Base-by-base conservation (phyloP, 2,797 vertebrate genomes). In the Sebastes steindachneri region DNA sequence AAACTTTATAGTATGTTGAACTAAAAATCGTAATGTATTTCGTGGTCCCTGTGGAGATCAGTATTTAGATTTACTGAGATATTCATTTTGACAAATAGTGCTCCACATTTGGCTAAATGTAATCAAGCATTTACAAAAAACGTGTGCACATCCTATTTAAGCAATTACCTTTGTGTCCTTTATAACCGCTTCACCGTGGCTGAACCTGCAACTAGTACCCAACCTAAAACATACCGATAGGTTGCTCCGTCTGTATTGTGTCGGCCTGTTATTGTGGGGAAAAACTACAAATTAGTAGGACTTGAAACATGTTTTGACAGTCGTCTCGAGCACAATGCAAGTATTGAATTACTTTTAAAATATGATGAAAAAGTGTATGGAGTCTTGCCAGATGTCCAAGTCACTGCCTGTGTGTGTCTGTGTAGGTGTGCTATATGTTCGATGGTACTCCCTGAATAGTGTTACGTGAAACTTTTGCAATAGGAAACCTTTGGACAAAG, bases 391-490 rank as follows among this genome's bases (percentile, higher is more conserved):
- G 89, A 84, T 83, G 81, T 92, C 85, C 80, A 66, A 87, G 92
- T 93, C 92, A 87, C 93, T 92, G 90, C 92, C 91, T 90, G 15
- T 82, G 84, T 88, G 84, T 86, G 88, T 92, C 59, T 90, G 89
- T 92, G 86, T 91, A 58, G 85, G 91, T 92, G 91, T 93, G 90
- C 82, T 93, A n/a, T 74, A 9, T 88, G 91, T 93, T 92, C 7
- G 79, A 93, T 88, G 93, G 93, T 95, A 94, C 93, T 92, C 89
- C 92, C 91, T 91, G 75, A 90, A 84, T 90, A 86, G 89, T 89
- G 90, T 91, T 92, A 86, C 66, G 84, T 93, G 88, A 90, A 93
- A 85, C 88, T 84, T 92, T 89, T 86, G 88, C 93, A 92, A 93
- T 89, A 93, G 93, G 91, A 94, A 93, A 86, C 83, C 86, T 92